Evolutionary conservation across 2,797 vertebrate species (phyloP).

Genomic region (Premnoplex brunnescens): DNA sequence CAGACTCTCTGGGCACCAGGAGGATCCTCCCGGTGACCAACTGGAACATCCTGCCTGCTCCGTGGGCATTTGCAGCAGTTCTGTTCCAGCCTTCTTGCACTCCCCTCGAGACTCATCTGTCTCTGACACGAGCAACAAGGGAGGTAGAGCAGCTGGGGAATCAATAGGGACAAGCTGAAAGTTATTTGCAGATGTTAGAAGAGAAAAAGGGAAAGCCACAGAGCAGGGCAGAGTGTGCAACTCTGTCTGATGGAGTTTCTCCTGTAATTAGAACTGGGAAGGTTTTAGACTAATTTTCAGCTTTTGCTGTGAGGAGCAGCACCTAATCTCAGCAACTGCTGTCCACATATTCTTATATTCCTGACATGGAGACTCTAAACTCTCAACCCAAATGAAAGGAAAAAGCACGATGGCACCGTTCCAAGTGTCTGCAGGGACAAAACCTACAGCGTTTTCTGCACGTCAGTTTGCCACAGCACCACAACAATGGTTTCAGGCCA

Average conservation of each 20-base stretch:
- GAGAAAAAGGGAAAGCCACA: conserved; percentile 18
- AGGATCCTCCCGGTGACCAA: neutral
- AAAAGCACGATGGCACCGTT: neutral
- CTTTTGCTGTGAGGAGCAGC: neutral
- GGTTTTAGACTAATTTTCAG: neutral
- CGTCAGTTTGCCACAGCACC: neutral
- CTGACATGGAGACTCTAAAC: neutral
- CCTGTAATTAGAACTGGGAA: neutral
- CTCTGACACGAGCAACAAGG: conserved; percentile 24
- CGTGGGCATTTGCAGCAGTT: neutral
- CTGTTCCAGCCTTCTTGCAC: neutral
- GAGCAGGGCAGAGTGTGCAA: neutral
- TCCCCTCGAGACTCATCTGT: conserved; percentile 31
- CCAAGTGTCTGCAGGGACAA: neutral
- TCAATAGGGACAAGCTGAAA: conserved; percentile 53
- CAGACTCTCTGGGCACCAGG: neutral
- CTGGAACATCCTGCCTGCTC: neutral
- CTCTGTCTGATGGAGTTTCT: neutral
- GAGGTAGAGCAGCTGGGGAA: conserved; percentile 46
- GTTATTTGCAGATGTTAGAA: conserved; percentile 59
- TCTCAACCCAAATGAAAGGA: neutral
- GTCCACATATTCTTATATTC: neutral
- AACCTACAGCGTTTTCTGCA: neutral
- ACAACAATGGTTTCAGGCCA: neutral
- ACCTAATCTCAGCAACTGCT: neutral